A percentile compares a stretch with the other conserved stretches of the same genome.
Evolutionary conservation across 2,888 invertebrate genomes (phyloP).

Genomic region (Cerceris rybyensis): DNA sequence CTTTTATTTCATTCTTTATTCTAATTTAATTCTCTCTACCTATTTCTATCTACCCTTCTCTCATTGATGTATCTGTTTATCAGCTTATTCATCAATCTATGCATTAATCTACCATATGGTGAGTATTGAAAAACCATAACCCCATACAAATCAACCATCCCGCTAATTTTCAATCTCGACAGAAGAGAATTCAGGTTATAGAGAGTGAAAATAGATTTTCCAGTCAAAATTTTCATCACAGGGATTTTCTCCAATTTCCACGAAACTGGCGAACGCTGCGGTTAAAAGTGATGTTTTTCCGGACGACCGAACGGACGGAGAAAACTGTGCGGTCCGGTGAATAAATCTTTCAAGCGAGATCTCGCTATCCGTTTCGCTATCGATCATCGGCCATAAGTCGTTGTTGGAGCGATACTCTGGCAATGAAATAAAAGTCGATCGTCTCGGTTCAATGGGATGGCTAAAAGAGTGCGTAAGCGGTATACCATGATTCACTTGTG

Average conservation of each 20-base stretch:
- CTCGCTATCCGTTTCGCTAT: conserved; percentile 31
- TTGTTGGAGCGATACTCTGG: conserved; percentile 13
- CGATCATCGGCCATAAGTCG: conserved; percentile 37
- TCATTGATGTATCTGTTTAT: too few relatives aligned
- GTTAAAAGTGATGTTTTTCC: conserved; percentile 15
- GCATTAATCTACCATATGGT: too few relatives aligned
- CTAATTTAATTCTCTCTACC: too few relatives aligned
- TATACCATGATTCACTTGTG: conserved; percentile 12
- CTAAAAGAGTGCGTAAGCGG: not conserved
- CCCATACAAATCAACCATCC: too few relatives aligned
- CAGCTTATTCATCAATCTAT: too few relatives aligned
- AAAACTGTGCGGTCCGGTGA: conserved; percentile 13
- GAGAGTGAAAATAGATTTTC: not conserved
- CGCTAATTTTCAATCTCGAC: too few relatives aligned
- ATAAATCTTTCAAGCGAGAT: conserved; percentile 37
- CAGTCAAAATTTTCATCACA: not conserved
- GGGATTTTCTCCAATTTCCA: not conserved
- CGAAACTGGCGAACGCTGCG: not conserved
- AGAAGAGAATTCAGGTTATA: too few relatives aligned
- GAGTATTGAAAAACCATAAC: too few relatives aligned
- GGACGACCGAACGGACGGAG: not conserved
- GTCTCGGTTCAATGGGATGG: conserved; percentile 37
- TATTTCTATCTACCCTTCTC: too few relatives aligned
- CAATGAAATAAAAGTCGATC: conserved; percentile 20
- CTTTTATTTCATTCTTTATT: too few relatives aligned